These are phyloP conservation scores for Typhlichthys eigenmanni DNA, from an alignment of 2,797 vertebrate genomes.

Conservation along the genomic window DNA sequence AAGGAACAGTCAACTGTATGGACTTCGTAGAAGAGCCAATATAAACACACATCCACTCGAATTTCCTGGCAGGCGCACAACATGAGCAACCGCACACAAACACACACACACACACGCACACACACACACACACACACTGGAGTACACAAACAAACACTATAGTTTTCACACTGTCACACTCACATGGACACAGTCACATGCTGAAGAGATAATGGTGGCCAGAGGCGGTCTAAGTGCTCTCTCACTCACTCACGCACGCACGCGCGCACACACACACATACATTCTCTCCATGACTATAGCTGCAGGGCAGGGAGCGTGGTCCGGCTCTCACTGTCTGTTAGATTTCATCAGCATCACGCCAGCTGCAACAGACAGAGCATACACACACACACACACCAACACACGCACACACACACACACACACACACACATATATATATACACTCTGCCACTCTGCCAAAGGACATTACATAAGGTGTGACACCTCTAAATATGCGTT, in stretches of 20 bases:
- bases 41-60: constrained; percentile 54
- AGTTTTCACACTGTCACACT: constrained; percentile 73
- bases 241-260: constrained; percentile 7
- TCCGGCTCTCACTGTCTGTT: constrained; percentile 71
- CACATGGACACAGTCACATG: constrained; percentile 71
- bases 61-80: constrained; percentile 58
- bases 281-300: constrained; percentile 33
- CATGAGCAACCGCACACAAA: constrained; percentile 43
- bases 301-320: constrained; percentile 65
- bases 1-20: constrained; percentile 37
- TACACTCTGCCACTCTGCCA: constrained; percentile 53
- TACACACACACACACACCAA: constrained; percentile 34
- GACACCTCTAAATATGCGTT: constrained; percentile 72
- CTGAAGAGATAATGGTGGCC: constrained; percentile 76
- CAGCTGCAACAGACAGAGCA: constrained; percentile 48
- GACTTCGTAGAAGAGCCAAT: constrained; percentile 65
- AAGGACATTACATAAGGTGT: constrained; percentile 71
- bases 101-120: constrained; percentile 20
- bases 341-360: constrained; percentile 74
- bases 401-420: constrained; percentile 8
- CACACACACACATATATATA: neutral
- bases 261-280: constrained; percentile 26
- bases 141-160: constrained; percentile 20
- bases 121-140: constrained; percentile 8
- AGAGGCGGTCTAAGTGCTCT: constrained; percentile 62